Evolutionary conservation across 1,140 invertebrate genomes (phyloP), one percentile per base, ranked within the genome.

Genomic region (Pteromalus puparum): DNA sequence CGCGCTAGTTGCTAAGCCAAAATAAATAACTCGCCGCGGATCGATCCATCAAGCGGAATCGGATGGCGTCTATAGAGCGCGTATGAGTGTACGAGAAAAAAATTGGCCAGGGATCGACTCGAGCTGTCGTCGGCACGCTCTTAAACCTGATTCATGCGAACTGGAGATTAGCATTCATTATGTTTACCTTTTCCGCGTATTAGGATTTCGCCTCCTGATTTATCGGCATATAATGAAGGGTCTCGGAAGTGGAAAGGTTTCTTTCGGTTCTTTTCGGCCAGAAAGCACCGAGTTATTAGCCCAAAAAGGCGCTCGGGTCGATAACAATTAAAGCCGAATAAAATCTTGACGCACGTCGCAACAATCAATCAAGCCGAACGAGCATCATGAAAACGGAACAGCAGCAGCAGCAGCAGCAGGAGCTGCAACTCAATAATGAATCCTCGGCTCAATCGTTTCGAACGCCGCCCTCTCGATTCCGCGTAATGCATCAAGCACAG

Each of bases 31-130:
- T 78, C 2, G 34, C 10, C 9, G 46, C 48, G 48, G 48, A 83
- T 79, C 82, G 46, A 79, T 79, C 82, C 42, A 76, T 78, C 82
- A 84, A 13, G 65, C 24, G 24, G 53, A 83, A 77, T 77, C 73
- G 9, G 26, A 46, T 1, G 15, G 48, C 18, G 18, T 53, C 48
- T 53, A 18, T 53, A 18, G 13, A 46, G 13, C 42, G 42, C 15
- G 18, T 5, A 53, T 5, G 13, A 53, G 15, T 7, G 18, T 61
- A 61, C 2, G 53, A 21, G 53, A 61, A 21, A 61, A 61, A 61
- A 21, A 61, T n/a, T 61, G 21, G 34, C 15, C 38, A 21, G 34
- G 3, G 73, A 75, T 42, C 12, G 34, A 12, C 9, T 24, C 73
- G 21, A 42, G 34, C 18, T 75, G 34, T 42, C 21, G 34, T 38